Evolutionary conservation across 2,113 vertebrate genomes (phyloP).

Genomic region (Garra rufa): DNA sequence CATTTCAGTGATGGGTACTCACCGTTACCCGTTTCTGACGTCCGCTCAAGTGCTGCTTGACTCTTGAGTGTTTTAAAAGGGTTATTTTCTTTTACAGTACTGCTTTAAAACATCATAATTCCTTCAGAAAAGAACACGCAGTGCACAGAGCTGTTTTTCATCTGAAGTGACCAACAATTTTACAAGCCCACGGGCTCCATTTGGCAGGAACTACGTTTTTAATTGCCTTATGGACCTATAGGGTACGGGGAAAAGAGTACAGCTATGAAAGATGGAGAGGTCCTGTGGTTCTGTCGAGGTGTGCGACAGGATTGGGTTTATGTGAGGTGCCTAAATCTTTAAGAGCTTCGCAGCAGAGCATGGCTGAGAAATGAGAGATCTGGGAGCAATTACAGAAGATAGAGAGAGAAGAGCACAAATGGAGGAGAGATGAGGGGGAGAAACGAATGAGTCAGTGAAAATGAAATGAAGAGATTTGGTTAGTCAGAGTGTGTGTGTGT

Average conservation of each 20-base stretch:
- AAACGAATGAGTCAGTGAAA: conserved; percentile 38
- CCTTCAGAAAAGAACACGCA: neutral
- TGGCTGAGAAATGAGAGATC: conserved; percentile 45
- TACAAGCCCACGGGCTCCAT: neutral
- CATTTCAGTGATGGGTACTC: conserved; percentile 56
- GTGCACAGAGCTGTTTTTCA: conserved; percentile 3
- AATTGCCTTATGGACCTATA: conserved; percentile 40
- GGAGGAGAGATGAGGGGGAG: conserved; percentile 13
- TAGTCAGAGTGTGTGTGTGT: conserved; percentile 4
- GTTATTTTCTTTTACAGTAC: neutral
- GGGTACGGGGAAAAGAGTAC: neutral
- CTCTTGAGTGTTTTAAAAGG: conserved; percentile 36
- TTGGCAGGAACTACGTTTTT: conserved; percentile 31
- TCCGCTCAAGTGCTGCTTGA: conserved; percentile 35
- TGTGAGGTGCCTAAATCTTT: conserved; percentile 37
- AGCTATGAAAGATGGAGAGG: conserved; percentile 14
- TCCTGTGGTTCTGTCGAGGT: conserved; percentile 26
- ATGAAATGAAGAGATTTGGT: conserved; percentile 34
- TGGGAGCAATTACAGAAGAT: conserved; percentile 52
- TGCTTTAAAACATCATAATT: conserved; percentile 34
- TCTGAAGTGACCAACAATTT: conserved; percentile 22
- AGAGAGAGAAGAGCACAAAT: conserved; percentile 34
- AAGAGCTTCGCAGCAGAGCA: conserved; percentile 41
- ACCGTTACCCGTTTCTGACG: conserved; percentile 28
- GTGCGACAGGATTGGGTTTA: conserved; percentile 25